Base-by-base conservation (phyloP, 2,113 vertebrate genomes). In the Melospiza georgiana region DNA sequence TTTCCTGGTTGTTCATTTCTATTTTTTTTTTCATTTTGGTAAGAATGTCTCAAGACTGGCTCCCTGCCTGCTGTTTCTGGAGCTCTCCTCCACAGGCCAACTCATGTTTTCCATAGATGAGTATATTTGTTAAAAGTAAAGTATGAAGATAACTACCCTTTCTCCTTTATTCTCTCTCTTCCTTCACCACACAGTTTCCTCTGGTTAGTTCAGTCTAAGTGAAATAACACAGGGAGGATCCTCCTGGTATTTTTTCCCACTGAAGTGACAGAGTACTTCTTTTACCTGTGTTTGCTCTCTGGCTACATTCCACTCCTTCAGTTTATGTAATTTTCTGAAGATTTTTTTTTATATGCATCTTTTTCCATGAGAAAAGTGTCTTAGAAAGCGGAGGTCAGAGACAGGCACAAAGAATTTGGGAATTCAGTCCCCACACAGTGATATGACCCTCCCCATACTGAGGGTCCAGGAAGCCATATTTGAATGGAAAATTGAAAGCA, bases 41-140 rank as follows among this genome's bases (percentile, higher is more conserved):
- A 46, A 83, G 12, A 62, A 39, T 41, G 31, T 71, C 39, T 94
- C 25, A 44, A 80, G 59, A n/a, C 63, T 87, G 78, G 30, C 71
- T 76, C 11, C 27, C 2, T 59, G 51, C 43, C 83, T 90, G 46
- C 55, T 84, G 39, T 48, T 74, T 87, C 11, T 87, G 58, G 73
- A 82, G 33, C n/a, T 65, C 22, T 89, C 76, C 21, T 89, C 77
- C 48, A 28, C 39, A 84, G 48, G 43, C 23, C 31, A 58, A 20
- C 10, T 82, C 48, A n/a, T 46, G 15, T 48, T 84, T 92, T 92
- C 33, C n/a, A 49, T 4, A 69, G 4, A 73, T 12, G 7, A 57
- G 7, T 43, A 19, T 55, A 71, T 89, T 81, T 91, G 39, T 89
- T 87, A 75, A 89, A 89, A 91, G 72, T 48, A 73, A 73, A 8